Percentiles rank a stretch among this genome's conserved stretches.
phyloP scores from a whole-genome alignment of 2,888 invertebrate species.

The Scaptomyza parva region DNA sequence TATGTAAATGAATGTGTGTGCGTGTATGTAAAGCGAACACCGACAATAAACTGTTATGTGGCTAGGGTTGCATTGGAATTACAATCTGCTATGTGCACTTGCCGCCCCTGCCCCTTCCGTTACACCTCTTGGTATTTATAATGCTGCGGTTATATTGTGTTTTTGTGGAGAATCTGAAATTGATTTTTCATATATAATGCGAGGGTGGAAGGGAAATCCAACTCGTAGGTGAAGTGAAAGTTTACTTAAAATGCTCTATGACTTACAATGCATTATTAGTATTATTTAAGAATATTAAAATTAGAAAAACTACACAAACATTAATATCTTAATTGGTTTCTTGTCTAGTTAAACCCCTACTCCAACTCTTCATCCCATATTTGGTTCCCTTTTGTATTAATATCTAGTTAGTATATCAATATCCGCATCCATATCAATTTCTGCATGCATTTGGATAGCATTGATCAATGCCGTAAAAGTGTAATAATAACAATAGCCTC shows the following conservation, averaged over 20 bases:
- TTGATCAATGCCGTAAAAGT: slow-evolving; percentile 25
- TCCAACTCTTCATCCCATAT: too few species aligned
- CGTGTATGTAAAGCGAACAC: too few species aligned
- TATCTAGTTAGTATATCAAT: slow-evolving; percentile 1
- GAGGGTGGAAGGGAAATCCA: neutral
- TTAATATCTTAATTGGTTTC: too few species aligned
- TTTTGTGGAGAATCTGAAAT: slow-evolving; percentile 58
- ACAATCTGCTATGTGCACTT: slow-evolving; percentile 40
- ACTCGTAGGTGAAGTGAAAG: slow-evolving; percentile 16
- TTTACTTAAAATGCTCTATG: slow-evolving; percentile 32
- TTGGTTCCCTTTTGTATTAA: neutral
- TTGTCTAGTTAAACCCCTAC: too few species aligned
- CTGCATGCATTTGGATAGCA: slow-evolving; percentile 22
- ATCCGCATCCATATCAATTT: slow-evolving; percentile 10
- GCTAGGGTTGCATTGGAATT: slow-evolving; percentile 48
- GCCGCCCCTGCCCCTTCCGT: too few species aligned
- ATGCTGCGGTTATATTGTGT: too few species aligned
- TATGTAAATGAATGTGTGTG: neutral
- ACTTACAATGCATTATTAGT: too few species aligned
- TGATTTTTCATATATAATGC: slow-evolving; percentile 72
- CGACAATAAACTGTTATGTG: slow-evolving; percentile 55
- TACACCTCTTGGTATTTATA: too few species aligned
- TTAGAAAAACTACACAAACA: too few species aligned
- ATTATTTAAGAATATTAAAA: too few species aligned
- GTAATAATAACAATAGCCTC: slow-evolving; percentile 26